These are phyloP conservation scores for Synanthedon andrenaeformis DNA, from an alignment of 2,888 invertebrate genomes.

Conservation along the genomic window DNA sequence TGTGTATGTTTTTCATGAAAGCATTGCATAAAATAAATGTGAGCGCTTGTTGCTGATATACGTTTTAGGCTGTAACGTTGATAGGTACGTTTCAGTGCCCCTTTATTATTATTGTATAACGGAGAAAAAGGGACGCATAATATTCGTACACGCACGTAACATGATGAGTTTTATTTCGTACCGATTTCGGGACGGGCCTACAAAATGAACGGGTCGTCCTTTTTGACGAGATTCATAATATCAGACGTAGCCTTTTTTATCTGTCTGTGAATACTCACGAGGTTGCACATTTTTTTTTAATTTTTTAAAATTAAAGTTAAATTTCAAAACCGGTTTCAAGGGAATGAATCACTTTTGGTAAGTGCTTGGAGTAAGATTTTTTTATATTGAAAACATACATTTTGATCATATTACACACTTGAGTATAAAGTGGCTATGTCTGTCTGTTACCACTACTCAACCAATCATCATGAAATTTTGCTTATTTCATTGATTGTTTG, in stretches of 20 bases:
- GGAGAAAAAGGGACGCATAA: neutral
- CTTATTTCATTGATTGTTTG: too few relatives aligned
- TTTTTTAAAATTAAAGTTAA: too few relatives aligned
- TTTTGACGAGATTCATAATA: constrained; percentile 18
- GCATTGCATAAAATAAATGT: neutral
- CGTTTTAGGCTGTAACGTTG: neutral
- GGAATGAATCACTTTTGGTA: too few relatives aligned
- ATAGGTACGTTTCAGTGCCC: neutral
- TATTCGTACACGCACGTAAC: neutral
- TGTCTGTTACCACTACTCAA: too few relatives aligned
- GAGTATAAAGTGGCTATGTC: too few relatives aligned
- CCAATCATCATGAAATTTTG: too few relatives aligned
- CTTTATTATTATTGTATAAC: neutral
- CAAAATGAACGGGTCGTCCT: constrained; percentile 19
- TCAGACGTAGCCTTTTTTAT: constrained; percentile 20
- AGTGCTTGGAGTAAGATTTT: too few relatives aligned
- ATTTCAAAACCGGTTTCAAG: too few relatives aligned
- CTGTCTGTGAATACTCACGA: constrained; percentile 9
- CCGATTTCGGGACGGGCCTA: constrained; percentile 6
- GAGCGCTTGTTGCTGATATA: neutral
- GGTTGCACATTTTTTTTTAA: too few relatives aligned
- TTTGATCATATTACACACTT: too few relatives aligned
- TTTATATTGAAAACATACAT: too few relatives aligned
- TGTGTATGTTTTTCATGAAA: too few relatives aligned
- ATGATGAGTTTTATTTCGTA: neutral